These are phyloP conservation scores for Venusia cambrica DNA, from an alignment of 2,888 invertebrate species.

Conservation along the genomic window DNA sequence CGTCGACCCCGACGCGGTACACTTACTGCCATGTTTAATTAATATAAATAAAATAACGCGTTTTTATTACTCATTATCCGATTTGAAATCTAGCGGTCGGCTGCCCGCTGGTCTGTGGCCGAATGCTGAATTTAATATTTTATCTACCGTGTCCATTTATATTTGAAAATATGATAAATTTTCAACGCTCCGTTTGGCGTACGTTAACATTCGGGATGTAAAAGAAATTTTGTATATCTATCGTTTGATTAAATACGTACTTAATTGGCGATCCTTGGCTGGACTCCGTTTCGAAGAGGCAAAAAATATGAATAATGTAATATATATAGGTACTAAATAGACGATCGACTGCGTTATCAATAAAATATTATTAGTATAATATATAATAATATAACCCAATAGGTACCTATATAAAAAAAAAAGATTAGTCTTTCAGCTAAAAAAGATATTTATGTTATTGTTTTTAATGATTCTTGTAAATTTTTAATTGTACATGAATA, in stretches of 20 bases:
- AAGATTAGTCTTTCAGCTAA: too few species aligned
- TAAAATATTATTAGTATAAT: too few species aligned
- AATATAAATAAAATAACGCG: slow-evolving; percentile 66
- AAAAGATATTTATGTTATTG: too few species aligned
- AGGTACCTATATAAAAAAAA: too few species aligned
- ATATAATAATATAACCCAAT: too few species aligned
- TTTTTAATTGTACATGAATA: too few species aligned
- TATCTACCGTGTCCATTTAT: slow-evolving; percentile 63
- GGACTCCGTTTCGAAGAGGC: slow-evolving; percentile 6
- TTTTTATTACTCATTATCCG: slow-evolving; percentile 59
- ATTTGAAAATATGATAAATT: slow-evolving; percentile 47
- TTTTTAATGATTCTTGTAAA: too few species aligned
- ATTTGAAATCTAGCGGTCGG: slow-evolving; percentile 48
- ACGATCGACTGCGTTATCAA: too few species aligned
- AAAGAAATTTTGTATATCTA: slow-evolving; percentile 28
- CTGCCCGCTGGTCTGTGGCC: slow-evolving; percentile 37
- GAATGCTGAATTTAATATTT: slow-evolving; percentile 52
- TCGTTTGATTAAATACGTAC: slow-evolving; percentile 35
- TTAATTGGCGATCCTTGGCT: slow-evolving; percentile 17
- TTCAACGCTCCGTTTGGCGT: slow-evolving; percentile 49
- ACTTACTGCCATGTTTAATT: slow-evolving; percentile 67
- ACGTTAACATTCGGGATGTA: slow-evolving; percentile 37
- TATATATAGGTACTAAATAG: too few species aligned
- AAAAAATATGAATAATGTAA: too few species aligned
- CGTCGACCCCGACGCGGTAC: slow-evolving; percentile 70